Evolutionary conservation across 2,888 invertebrate species (phyloP), one percentile per base, ranked within the genome.

Genomic region (Cacoxenus indagator): DNA sequence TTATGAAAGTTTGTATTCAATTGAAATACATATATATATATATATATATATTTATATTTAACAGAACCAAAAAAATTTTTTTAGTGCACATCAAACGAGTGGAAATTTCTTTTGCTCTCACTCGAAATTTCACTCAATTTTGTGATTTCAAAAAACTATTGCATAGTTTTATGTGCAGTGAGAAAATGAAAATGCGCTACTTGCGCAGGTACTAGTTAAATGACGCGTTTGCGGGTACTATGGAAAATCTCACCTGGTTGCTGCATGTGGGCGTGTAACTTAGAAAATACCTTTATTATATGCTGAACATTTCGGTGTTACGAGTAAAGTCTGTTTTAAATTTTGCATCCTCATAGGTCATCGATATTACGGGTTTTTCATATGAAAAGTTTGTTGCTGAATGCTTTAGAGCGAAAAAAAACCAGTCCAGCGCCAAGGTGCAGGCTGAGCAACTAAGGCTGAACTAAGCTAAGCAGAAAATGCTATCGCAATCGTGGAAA

Each of bases 101-200:
- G 14, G 14, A 14, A 37, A 37, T 37, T 37, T 37, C 37, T 37
- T 37, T 37, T 37, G 2, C 37, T 37, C 37, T 37, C 22, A 51
- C 22, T 22, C 51, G 22, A 51, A 51, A 51, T 51, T 51, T 45
- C 22, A 43, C 61, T 62, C 61, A 45, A 43, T 24, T 17, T 19
- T 59, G 19, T n/a, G 22, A 51, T n/a, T 3, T n/a, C 14, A 45
- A 24, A 45, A 43, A 61, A 19, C 11, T 70, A 72, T 74, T 72
- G 80, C 80, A 80, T 80, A 80, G 68, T 82, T 80, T 80, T 76
- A 37, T 55, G 80, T 78, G 76, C 72, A 2, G 2, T 0, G 43
- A 5, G 22, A 22, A 51, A 51, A 14, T 37, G 2, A n/a, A n/a
- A n/a, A n/a, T 37, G 2, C 1, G 2, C 31, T 31, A 9, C 0